phyloP scores from a whole-genome alignment of 2,888 invertebrate genomes.

The Campopleginae sp. region DNA sequence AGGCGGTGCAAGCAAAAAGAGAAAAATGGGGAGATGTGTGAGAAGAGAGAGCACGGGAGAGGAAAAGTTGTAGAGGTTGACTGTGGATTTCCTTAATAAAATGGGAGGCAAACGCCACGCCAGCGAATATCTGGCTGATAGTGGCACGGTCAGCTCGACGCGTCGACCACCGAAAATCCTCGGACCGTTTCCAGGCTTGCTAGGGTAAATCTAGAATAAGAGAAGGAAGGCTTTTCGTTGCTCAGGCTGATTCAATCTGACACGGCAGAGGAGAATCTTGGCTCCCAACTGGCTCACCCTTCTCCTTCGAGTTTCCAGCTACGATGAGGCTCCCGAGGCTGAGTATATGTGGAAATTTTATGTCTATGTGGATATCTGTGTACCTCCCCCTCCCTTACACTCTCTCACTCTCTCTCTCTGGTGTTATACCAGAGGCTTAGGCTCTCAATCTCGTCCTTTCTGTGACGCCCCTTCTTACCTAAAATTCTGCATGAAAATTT shows the following conservation, averaged over 20 bases:
- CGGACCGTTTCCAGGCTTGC: slow-evolving; percentile 72
- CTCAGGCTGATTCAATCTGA: slow-evolving; percentile 83
- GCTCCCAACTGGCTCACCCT: slow-evolving; percentile 26
- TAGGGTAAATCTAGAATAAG: slow-evolving; percentile 75
- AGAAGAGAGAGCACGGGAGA: slow-evolving; percentile 31
- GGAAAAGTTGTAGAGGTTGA: slow-evolving; percentile 69
- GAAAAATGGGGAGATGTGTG: slow-evolving; percentile 34
- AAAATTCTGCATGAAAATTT: slow-evolving; percentile 23
- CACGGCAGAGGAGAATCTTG: slow-evolving; percentile 68
- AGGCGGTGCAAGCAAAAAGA: slow-evolving; percentile 12
- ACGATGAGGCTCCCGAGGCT: slow-evolving; percentile 3
- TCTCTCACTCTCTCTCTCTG: not conserved
- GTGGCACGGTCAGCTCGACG: slow-evolving; percentile 81
- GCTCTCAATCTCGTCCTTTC: slow-evolving; percentile 45
- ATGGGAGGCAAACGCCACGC: slow-evolving; percentile 82
- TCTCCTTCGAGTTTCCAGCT: slow-evolving; percentile 28
- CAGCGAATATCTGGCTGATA: slow-evolving; percentile 83
- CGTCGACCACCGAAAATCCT: slow-evolving; percentile 79
- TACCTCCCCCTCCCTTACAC: not conserved
- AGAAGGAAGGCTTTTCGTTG: slow-evolving; percentile 75
- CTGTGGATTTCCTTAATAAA: slow-evolving; percentile 82
- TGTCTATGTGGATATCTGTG: slow-evolving; percentile 24
- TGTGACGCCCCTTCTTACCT: slow-evolving; percentile 24
- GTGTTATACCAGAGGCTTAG: slow-evolving; percentile 21
- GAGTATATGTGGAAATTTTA: slow-evolving; percentile 10